A percentile compares a stretch with the other conserved stretches of the same genome.
phyloP scores from a whole-genome alignment of 2,113 vertebrate species.

The Talpa occidentalis region DNA sequence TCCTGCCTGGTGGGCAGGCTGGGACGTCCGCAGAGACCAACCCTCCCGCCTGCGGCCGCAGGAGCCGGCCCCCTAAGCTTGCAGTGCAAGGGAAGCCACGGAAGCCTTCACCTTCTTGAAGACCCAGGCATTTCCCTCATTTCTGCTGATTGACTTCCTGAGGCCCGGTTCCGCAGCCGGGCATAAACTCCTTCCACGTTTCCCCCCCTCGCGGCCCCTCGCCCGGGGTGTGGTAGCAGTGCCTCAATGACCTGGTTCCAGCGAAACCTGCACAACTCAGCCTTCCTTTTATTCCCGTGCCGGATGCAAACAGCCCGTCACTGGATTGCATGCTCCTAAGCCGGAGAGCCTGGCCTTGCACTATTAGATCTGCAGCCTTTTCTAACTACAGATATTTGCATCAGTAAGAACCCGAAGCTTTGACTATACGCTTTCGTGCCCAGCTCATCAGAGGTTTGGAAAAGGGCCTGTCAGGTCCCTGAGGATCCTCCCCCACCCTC shows the following conservation, averaged over 20 bases:
- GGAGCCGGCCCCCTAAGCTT: background rate
- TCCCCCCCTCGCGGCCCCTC: background rate
- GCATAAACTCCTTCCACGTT: background rate
- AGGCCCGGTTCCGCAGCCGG: background rate
- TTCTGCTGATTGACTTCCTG: background rate
- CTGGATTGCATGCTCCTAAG: background rate
- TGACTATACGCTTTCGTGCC: background rate
- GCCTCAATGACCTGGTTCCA: background rate
- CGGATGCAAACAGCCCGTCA: background rate
- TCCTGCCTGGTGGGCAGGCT: no score
- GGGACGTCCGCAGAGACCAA: no score
- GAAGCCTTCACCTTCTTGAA: background rate
- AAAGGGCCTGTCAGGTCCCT: no score
- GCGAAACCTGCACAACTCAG: background rate
- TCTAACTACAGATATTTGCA: background rate
- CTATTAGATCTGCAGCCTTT: background rate
- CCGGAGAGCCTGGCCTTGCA: background rate
- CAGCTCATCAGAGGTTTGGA: background rate
- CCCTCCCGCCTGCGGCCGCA: no score
- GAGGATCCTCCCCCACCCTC: background rate
- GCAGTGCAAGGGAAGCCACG: background rate
- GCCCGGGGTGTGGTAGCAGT: no score
- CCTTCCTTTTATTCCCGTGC: background rate
- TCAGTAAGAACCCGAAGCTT: background rate
- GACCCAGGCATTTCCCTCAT: background rate